Evolutionary conservation across 2,113 vertebrate species (phyloP).

Genomic region (Porphyrio hochstetteri): DNA sequence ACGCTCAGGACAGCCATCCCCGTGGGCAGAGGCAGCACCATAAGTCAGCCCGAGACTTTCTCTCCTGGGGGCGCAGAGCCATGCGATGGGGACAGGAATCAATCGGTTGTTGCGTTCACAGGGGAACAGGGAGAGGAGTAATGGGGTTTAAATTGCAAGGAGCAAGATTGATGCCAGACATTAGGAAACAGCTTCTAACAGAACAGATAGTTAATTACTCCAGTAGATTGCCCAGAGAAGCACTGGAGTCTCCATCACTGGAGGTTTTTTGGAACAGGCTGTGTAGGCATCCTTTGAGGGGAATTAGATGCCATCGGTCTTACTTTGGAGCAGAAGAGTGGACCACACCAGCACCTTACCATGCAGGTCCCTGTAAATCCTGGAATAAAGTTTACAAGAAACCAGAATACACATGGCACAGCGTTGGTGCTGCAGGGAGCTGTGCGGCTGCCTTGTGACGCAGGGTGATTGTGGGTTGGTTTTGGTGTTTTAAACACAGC

Average conservation of each 20-base stretch:
- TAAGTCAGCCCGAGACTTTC: background rate
- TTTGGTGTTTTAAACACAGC: background rate
- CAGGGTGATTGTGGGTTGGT: fast-evolving
- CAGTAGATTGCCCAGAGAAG: conserved; percentile 3
- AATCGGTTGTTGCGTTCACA: background rate
- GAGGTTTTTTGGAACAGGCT: background rate
- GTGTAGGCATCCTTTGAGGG: background rate
- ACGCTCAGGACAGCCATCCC: background rate
- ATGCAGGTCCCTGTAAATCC: background rate
- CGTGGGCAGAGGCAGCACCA: fast-evolving
- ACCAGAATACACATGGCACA: fast-evolving
- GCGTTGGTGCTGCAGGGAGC: background rate
- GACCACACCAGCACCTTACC: background rate
- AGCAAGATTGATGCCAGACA: conserved; percentile 2
- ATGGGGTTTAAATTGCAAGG: conserved; percentile 14
- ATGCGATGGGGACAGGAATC: background rate
- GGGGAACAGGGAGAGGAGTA: background rate
- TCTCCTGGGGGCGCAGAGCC: background rate
- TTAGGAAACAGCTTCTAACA: background rate
- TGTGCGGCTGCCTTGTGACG: fast-evolving
- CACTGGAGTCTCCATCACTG: background rate
- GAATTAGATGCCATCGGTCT: background rate
- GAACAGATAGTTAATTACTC: conserved; percentile 46
- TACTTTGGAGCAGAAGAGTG: background rate
- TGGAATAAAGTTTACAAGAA: background rate